Conservation (phyloP, 2,113 vertebrate genomes). For the Vanacampus margaritifer region DNA sequence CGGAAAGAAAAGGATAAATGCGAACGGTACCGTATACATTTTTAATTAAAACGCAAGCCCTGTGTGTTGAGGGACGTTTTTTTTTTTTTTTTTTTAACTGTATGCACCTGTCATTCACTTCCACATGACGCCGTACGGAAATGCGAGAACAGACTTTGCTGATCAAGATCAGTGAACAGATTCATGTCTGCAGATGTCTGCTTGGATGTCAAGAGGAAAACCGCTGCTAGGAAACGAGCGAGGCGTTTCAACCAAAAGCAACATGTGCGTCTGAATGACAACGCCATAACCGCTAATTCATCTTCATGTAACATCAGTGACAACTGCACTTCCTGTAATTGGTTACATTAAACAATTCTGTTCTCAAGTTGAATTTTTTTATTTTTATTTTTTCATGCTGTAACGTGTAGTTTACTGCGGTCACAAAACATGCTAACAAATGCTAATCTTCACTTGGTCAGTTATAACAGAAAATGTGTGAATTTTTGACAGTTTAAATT, state of each 20-base stretch:
- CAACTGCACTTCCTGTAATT: not conserved
- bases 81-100: not conserved
- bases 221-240: conserved; percentile 25
- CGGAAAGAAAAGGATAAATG: not conserved
- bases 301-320: not conserved
- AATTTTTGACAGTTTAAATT: not conserved
- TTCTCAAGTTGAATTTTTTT: not conserved
- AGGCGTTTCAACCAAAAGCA: not conserved
- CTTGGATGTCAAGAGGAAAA: conserved; percentile 26
- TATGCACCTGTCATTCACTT: conserved; percentile 56
- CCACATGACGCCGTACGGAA: conserved; percentile 34
- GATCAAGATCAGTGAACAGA: conserved; percentile 72
- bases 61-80: conserved; percentile 41
- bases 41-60: conserved; percentile 15
- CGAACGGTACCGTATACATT: not conserved
- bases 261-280: not conserved
- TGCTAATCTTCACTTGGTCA: no score
- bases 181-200: conserved; percentile 64
- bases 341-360: not conserved
- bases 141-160: conserved; percentile 58
- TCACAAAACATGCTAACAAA: not conserved
- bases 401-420: not conserved
- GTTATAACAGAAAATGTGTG: no score
- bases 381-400: not conserved
- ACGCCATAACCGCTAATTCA: not conserved